phyloP scores from a whole-genome alignment of 2,797 vertebrate species.

The Zalophus californianus region DNA sequence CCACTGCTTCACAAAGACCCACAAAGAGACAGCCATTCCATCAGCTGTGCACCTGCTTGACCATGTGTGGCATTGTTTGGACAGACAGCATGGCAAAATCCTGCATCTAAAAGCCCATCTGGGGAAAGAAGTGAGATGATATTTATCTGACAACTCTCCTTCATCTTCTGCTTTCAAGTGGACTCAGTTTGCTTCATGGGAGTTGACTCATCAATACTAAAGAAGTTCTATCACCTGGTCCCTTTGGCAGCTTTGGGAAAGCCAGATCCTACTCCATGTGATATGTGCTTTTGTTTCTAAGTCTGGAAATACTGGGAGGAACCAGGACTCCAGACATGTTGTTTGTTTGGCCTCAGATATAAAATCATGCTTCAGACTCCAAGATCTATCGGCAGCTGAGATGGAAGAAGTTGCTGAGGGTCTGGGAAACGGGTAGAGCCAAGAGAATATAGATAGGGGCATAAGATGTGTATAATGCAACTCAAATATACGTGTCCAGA shows the following conservation, averaged over 20 bases:
- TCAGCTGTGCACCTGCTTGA: background rate
- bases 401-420: background rate
- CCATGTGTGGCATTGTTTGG: background rate
- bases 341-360: background rate
- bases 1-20: background rate
- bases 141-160: background rate
- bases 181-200: background rate
- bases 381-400: background rate
- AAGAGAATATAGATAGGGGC: background rate
- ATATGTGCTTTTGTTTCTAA: background rate
- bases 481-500: background rate
- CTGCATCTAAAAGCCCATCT: background rate
- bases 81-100: background rate
- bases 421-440: background rate
- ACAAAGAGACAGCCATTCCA: background rate
- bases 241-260: background rate
- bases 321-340: background rate
- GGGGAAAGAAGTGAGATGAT: background rate
- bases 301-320: background rate
- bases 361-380: background rate
- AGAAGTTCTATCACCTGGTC: background rate
- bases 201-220: background rate
- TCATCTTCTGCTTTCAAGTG: background rate
- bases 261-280: background rate
- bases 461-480: background rate